A percentile compares a stretch with the other conserved stretches of the same genome.
phyloP scores from a whole-genome alignment of 2,797 vertebrate genomes.

The Gadopsis marmoratus region DNA sequence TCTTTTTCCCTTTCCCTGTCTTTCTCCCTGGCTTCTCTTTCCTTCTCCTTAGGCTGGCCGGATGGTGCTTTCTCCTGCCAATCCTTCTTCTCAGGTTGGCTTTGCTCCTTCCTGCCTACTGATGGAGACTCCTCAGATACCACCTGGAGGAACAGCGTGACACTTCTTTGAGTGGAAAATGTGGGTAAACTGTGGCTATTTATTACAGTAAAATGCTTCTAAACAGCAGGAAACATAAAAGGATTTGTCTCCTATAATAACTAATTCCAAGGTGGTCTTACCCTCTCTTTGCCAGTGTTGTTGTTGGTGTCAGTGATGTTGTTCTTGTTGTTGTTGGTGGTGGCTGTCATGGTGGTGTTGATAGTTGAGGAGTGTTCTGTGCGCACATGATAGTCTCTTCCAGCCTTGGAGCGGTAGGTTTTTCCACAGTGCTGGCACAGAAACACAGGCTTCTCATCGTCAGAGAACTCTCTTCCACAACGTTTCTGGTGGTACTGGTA shows the following conservation, averaged over 20 bases:
- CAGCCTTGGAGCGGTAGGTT: constrained; percentile 95
- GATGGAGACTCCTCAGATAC: constrained; percentile 69
- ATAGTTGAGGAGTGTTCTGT: constrained; percentile 72
- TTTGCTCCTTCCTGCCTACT: constrained; percentile 68
- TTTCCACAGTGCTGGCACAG: constrained; percentile 93
- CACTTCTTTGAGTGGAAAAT: constrained; percentile 29
- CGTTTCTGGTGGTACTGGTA: constrained; percentile 98
- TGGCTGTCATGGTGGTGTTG: constrained; percentile 44
- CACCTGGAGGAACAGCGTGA: constrained; percentile 61
- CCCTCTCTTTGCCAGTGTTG: constrained; percentile 79
- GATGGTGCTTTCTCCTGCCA: constrained; percentile 59
- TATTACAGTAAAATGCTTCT: neutral
- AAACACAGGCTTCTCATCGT: constrained; percentile 91
- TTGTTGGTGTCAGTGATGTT: constrained; percentile 76
- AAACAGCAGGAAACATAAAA: neutral
- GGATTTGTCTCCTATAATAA: neutral
- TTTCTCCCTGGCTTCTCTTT: constrained; percentile 80
- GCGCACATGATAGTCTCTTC: constrained; percentile 93
- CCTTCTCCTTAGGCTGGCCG: constrained; percentile 58
- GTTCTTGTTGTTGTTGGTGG: constrained; percentile 58
- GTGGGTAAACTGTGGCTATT: constrained; percentile 2
- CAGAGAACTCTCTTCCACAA: constrained; percentile 91
- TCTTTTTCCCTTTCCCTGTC: constrained; percentile 76
- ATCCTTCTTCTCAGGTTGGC: constrained; percentile 62
- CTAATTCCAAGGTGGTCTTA: constrained; percentile 38